Conservation (phyloP, 2,797 vertebrate species). For the Odontamblyopus lacepedii region DNA sequence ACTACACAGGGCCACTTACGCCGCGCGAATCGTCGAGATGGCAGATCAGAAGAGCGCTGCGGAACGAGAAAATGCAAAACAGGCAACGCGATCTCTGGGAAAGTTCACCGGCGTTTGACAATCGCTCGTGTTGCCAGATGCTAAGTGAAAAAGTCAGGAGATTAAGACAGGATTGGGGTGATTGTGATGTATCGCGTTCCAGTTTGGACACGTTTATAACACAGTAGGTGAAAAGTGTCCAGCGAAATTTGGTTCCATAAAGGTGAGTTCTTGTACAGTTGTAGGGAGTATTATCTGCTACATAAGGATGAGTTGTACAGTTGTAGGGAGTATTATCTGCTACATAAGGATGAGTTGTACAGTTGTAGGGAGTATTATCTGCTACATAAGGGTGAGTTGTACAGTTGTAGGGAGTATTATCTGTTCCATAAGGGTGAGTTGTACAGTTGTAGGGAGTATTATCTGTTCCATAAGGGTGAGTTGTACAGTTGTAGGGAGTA, state of each 20-base stretch:
- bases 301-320: too few relatives aligned
- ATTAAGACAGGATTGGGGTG: background rate
- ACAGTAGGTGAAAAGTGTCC: background rate
- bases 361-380: too few relatives aligned
- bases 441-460: too few relatives aligned
- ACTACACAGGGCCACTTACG: background rate
- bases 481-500: too few relatives aligned
- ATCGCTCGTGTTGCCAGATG: conserved; percentile 3
- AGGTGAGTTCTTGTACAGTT: too few relatives aligned
- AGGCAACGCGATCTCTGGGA: conserved; percentile 8
- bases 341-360: too few relatives aligned
- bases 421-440: too few relatives aligned
- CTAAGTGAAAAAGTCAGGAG: background rate
- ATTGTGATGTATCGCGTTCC: background rate
- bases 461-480: too few relatives aligned
- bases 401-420: too few relatives aligned
- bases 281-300: too few relatives aligned
- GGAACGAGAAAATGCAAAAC: conserved; percentile 11
- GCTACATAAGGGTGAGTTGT: too few relatives aligned
- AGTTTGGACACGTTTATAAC: background rate
- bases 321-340: too few relatives aligned
- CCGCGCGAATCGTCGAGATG: conserved; percentile 9
- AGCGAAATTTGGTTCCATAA: background rate
- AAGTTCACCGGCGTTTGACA: conserved; percentile 1
- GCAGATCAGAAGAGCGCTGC: conserved; percentile 7